Base-by-base conservation (phyloP, 2,113 vertebrate genomes). In the Oncorhynchus kisutch region DNA sequence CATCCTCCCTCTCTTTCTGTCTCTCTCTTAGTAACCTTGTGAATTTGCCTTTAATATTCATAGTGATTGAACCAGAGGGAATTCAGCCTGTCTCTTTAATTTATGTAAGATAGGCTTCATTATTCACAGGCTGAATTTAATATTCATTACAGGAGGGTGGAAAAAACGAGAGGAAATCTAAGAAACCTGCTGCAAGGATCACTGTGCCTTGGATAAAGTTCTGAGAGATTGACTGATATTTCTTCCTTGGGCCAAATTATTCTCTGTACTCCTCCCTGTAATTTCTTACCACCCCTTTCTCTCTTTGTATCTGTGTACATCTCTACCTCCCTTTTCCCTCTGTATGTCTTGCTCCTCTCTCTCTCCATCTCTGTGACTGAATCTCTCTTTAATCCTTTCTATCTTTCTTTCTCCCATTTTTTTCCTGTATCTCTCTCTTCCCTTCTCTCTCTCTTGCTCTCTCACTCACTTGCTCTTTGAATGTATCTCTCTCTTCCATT, bases 41-140 rank as follows among this genome's bases (percentile, higher is more conserved):
- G 78, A 81, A 81, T 89, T 90, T 85, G 57, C 86, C 49, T 87
- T 91, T 88, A 88, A 90, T 90, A 90, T 92, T 88, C 85, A 90
- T 82, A 69, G 81, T 81, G 83, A 86, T 78, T 84, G 72, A 89
- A 89, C 85, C 85, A 84, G 75, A 20, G 76, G 85, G 84, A 86
- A 87, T 85, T 88, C 83, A 71, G 75, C 72, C 49, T 84, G 87
- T 88, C 87, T 88, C 78, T 80, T 76, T 88, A 86, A 88, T 92
- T 92, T 89, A 89, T 82, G 80, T 81, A 85, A 77, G 84, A 87
- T 86, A 73, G 78, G 79, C 85, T 89, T 88, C 84, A 87, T 89
- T 91, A 88, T 89, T 91, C 85, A 88, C 51, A 48, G 45, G 5
- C 45, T 81, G 76, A 89, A 54, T 88, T 89, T 85, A 88, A 90